A percentile compares a stretch with the other conserved stretches of the same genome.
Evolutionary conservation across 2,797 vertebrate species (phyloP).

Genomic region (Thamnophis elegans): DNA sequence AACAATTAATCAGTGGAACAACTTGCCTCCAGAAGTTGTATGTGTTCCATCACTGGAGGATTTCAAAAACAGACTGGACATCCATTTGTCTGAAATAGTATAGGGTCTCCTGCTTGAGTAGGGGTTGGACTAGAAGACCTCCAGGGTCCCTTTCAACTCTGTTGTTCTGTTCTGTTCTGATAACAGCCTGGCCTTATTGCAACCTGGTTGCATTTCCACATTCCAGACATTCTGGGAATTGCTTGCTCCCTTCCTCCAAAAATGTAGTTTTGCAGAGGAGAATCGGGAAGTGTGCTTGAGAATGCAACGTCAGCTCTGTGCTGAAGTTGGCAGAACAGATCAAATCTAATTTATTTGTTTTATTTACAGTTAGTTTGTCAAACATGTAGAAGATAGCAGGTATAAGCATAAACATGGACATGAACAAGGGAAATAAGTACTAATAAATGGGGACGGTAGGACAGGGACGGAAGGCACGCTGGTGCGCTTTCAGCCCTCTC

Average conservation of each 20-base stretch:
- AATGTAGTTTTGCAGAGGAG: not conserved
- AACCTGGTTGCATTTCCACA: not conserved
- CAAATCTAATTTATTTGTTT: not conserved
- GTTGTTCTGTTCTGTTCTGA: not conserved
- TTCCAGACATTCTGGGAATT: not conserved
- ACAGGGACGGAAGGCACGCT: no score
- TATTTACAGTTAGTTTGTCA: no score
- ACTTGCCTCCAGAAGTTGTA: not conserved
- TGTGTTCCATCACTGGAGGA: not conserved
- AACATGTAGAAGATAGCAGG: no score
- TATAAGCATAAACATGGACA: no score
- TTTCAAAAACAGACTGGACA: not conserved
- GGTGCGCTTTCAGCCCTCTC: no score
- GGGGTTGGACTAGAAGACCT: not conserved
- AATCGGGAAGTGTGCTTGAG: not conserved
- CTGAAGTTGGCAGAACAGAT: not conserved
- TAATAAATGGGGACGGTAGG: no score
- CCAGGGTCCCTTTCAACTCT: not conserved
- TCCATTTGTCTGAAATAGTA: not conserved
- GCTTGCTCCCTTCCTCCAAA: not conserved
- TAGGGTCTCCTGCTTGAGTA: not conserved
- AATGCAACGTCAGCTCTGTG: not conserved
- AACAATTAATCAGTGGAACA: not conserved
- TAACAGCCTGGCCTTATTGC: not conserved
- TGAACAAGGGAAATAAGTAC: no score